Percentiles rank a stretch among this genome's conserved stretches.
Conservation (phyloP, 2,888 invertebrate species). For the Gryllus longicercus region DNA sequence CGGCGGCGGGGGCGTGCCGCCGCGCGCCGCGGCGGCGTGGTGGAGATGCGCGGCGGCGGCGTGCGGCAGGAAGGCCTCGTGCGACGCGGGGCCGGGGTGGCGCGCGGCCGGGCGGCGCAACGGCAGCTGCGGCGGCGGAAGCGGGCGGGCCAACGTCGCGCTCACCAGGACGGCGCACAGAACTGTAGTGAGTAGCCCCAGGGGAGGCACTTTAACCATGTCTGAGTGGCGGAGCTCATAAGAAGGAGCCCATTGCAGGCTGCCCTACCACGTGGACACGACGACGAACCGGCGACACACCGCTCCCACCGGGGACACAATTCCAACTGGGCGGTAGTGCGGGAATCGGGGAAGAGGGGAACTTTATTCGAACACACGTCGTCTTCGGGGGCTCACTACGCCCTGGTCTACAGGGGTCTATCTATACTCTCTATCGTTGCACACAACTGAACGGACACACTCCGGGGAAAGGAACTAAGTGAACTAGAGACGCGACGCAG, state of each 20-base stretch:
- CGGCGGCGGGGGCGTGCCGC: not conserved
- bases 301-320: too few relatives aligned
- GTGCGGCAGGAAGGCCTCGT: not conserved
- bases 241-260: conserved; percentile 17
- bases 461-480: not conserved
- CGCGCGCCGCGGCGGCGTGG: not conserved
- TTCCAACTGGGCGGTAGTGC: too few relatives aligned
- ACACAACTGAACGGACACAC: not conserved
- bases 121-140: conserved; percentile 60
- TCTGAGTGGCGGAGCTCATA: conserved; percentile 26
- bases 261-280: not conserved
- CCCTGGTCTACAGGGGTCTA: too few relatives aligned
- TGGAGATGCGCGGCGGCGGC: not conserved
- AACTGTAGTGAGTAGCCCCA: conserved; percentile 27
- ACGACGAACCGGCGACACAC: not conserved
- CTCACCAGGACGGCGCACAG: conserved; percentile 19
- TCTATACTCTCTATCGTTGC: too few relatives aligned
- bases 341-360: too few relatives aligned
- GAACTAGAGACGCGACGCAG: too few relatives aligned
- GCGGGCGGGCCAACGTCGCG: conserved; percentile 21
- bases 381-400: too few relatives aligned
- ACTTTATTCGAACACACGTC: too few relatives aligned
- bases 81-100: conserved; percentile 56
- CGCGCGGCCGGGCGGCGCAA: conserved; percentile 66
- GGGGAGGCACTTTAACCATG: conserved; percentile 31